These are phyloP conservation scores for Mormyrus iriodes DNA, from an alignment of 2,113 vertebrate species.

Conservation along the genomic window DNA sequence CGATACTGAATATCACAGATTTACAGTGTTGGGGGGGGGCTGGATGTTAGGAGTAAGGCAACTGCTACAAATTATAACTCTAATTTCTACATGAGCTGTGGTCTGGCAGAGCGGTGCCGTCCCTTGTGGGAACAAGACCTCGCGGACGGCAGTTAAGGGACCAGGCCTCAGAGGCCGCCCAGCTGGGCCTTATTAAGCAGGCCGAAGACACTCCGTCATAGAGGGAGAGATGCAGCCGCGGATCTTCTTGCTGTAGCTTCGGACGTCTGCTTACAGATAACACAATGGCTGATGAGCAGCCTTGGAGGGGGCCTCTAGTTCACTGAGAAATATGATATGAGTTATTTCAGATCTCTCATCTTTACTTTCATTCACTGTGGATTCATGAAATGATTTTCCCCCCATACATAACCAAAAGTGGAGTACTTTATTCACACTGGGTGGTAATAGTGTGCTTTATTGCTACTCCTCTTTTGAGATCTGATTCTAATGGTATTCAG, in stretches of 20 bases:
- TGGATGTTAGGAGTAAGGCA: neutral
- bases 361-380: neutral
- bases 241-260: neutral
- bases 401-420: neutral
- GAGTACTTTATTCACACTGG: neutral
- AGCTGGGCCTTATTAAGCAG: slow-evolving; percentile 19
- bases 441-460: neutral
- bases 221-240: neutral
- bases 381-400: neutral
- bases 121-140: neutral
- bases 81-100: slow-evolving; percentile 23
- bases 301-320: neutral
- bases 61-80: slow-evolving; percentile 23
- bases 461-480: neutral
- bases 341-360: neutral
- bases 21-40: neutral
- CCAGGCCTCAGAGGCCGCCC: neutral
- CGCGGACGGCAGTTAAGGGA: neutral
- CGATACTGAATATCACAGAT: neutral
- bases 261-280: neutral
- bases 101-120: neutral
- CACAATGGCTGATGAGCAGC: neutral
- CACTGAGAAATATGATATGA: neutral
- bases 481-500: neutral
- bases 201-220: neutral